Conservation (phyloP, 1,140 invertebrate genomes). For the Ceratina australensis region DNA sequence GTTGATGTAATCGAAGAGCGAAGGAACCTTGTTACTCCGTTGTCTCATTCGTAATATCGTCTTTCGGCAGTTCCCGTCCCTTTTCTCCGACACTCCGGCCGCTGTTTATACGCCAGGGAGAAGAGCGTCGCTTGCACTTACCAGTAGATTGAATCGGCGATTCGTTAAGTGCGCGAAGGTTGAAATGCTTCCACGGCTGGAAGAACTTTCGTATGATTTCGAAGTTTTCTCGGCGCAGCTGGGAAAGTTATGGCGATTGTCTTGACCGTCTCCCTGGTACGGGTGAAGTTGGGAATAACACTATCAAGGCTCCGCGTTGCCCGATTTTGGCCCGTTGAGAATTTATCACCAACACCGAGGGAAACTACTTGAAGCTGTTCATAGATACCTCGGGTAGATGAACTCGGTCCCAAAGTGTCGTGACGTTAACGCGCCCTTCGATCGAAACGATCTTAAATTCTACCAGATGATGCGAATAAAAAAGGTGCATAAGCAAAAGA, state of each 20-base stretch:
- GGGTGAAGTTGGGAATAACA: constrained; percentile 8
- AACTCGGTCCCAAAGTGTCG: too few relatives aligned
- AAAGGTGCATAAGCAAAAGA: too few relatives aligned
- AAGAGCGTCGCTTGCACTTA: too few relatives aligned
- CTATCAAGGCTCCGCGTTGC: not conserved
- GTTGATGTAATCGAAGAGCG: not conserved
- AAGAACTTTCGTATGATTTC: not conserved
- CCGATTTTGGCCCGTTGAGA: constrained; percentile 1
- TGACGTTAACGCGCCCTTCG: not conserved
- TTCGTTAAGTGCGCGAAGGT: not conserved
- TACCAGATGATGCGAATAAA: too few relatives aligned
- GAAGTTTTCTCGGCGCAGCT: not conserved
- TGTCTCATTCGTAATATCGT: not conserved
- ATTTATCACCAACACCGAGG: constrained; percentile 14
- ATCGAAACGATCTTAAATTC: not conserved
- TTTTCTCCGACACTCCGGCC: too few relatives aligned
- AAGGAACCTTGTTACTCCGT: not conserved
- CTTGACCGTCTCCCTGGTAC: constrained; percentile 6
- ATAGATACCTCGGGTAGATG: not conserved
- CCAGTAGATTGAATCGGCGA: not conserved
- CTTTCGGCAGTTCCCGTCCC: too few relatives aligned
- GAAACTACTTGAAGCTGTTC: constrained; percentile 6
- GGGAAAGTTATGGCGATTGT: constrained; percentile 17
- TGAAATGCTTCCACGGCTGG: not conserved
- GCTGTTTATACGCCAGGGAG: not conserved